phyloP scores from a whole-genome alignment of 2,797 vertebrate genomes.

The Botia almorhae region DNA sequence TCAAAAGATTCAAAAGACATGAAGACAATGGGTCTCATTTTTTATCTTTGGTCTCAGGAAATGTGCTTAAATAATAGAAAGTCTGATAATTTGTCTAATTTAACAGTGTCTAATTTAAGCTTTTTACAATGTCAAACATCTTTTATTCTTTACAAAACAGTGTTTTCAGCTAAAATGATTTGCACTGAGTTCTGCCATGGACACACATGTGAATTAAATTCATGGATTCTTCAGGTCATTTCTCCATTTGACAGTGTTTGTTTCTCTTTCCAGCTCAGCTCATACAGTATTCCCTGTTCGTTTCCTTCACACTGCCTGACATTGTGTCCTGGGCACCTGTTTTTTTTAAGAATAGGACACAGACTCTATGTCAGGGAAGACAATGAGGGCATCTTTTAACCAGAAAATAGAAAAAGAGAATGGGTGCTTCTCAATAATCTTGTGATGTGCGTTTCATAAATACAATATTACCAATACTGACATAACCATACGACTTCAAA shows the following conservation, averaged over 20 bases:
- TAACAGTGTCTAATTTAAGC: neutral
- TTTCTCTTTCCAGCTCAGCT: slow-evolving; percentile 63
- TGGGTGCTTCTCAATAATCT: neutral
- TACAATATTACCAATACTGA: neutral
- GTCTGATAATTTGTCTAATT: neutral
- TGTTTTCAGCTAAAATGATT: neutral
- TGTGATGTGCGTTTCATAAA: too few species aligned
- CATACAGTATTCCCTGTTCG: slow-evolving; percentile 54
- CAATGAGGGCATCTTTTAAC: slow-evolving; percentile 19
- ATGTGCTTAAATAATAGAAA: too few species aligned
- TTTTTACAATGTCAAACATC: neutral
- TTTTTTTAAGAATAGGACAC: slow-evolving; percentile 66
- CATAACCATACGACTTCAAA: neutral
- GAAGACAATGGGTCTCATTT: too few species aligned
- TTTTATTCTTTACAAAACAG: neutral
- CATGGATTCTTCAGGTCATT: slow-evolving; percentile 6
- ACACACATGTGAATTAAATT: slow-evolving; percentile 28
- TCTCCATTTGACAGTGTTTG: slow-evolving; percentile 41
- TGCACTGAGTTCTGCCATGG: slow-evolving; percentile 23
- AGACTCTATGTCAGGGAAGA: slow-evolving; percentile 48
- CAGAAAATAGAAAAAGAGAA: slow-evolving; percentile 29
- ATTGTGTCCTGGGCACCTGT: slow-evolving; percentile 65
- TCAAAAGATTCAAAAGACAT: too few species aligned
- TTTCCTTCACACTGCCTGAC: slow-evolving; percentile 57
- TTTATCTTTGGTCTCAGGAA: too few species aligned